Evolutionary conservation across 2,113 vertebrate genomes (phyloP), one percentile per base, ranked within the genome.

Genomic region (Perognathus longimembris): DNA sequence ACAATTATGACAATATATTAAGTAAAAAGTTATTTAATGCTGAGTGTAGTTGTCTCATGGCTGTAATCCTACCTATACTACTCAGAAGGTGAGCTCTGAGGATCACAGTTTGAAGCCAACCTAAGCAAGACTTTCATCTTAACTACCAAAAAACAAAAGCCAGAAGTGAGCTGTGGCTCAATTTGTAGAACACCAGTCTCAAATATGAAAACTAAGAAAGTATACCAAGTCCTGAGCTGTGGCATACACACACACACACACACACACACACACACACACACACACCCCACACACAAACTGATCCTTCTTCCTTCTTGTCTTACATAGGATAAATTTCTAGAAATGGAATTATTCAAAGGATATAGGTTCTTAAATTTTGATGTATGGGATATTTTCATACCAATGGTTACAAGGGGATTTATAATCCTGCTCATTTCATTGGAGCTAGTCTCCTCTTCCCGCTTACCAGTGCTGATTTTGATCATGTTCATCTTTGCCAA

Each of bases 401-500:
- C n/a, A 18, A 0, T 6, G 1, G 26, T 67, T 75, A 75, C 10
- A 12, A n/a, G 67, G 34, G n/a, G 28, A 36, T 40, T 61, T 36
- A 28, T 36, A 89, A 73, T 40, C 17, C 63, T 34, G 17, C 28
- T 45, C 30, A 11, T 50, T 28, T 84, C 42, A 12, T 6, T 77
- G 54, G 36, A 1, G 1, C 10, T 22, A 24, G 28, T 6, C 21
- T 38, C 18, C 0, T 71, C 77, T 93, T 83, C 45, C 36, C 15
- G 50, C 14, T 76, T 63, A 17, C 26, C 59, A 18, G 6, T 26
- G 28, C n/a, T 76, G 28, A 71, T 71, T 84, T 54, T 81, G 32
- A 36, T 77, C 74, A 80, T 34, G 63, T 18, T 79, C 67, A 76
- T 90, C 88, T 73, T 90, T 73, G 32, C 40, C 42, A 38, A 54